Conservation (phyloP, 2,113 vertebrate genomes). For the Mionectes macconnelli region DNA sequence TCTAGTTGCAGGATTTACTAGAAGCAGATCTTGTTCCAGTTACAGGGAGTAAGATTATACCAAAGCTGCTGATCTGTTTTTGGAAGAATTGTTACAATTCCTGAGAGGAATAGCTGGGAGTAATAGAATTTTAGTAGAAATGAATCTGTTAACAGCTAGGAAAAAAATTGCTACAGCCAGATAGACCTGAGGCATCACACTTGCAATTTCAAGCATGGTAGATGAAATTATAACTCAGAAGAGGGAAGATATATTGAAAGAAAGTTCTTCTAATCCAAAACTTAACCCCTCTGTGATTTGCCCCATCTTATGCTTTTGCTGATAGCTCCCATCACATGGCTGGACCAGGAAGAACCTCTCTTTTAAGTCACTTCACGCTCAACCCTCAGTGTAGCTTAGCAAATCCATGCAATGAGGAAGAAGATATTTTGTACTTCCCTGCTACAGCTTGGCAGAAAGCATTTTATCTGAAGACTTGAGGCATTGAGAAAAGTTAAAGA, state of each 20-base stretch:
- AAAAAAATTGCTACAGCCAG: conserved; percentile 34
- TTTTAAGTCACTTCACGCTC: neutral
- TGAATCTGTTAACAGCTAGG: conserved; percentile 51
- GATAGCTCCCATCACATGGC: neutral
- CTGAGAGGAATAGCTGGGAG: conserved; percentile 69
- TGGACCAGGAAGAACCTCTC: neutral
- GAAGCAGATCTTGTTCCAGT: conserved; percentile 61
- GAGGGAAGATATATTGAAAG: neutral
- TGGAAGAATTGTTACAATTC: conserved; percentile 67
- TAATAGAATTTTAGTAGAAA: conserved; percentile 75
- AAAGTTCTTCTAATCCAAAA: conserved; percentile 30
- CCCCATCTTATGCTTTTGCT: neutral
- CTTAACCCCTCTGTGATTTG: neutral
- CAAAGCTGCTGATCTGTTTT: conserved; percentile 75
- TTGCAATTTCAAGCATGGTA: conserved; percentile 53
- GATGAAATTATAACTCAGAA: conserved; percentile 45
- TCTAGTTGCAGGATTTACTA: conserved; percentile 64
- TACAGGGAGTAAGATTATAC: conserved; percentile 70
- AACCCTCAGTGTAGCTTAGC: neutral
- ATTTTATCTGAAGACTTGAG: neutral
- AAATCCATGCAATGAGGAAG: conserved; percentile 14
- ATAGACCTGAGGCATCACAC: conserved; percentile 14
- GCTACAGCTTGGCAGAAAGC: neutral
- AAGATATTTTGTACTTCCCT: neutral
- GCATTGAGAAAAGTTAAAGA: neutral